Conservation (phyloP, 2,113 vertebrate genomes). For the Pycnonotus jocosus region DNA sequence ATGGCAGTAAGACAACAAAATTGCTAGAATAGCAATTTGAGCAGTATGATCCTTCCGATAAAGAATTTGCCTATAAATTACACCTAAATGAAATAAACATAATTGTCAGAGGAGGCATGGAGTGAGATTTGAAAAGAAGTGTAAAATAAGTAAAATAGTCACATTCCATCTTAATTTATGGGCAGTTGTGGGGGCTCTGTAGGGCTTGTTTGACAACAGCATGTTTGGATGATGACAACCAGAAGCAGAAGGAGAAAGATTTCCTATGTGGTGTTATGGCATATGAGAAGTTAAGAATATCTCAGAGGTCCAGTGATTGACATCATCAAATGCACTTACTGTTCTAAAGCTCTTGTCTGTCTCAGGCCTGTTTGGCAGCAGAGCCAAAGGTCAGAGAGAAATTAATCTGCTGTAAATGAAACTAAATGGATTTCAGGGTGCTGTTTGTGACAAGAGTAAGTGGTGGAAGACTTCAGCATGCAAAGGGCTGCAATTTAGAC, state of each 20-base stretch:
- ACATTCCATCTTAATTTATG: not conserved
- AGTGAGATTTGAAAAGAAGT: not conserved
- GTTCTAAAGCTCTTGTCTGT: slow-evolving; percentile 27
- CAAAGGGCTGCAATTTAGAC: slow-evolving; percentile 50
- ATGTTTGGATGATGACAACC: not conserved
- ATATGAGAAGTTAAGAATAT: not conserved
- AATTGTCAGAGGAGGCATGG: not conserved
- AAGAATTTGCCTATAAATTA: not conserved
- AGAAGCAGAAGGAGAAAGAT: not conserved
- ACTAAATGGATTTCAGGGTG: slow-evolving; percentile 56
- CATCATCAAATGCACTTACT: slow-evolving; percentile 39
- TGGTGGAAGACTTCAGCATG: slow-evolving; percentile 30
- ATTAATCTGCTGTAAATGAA: slow-evolving; percentile 69
- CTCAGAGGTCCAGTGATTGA: slow-evolving; percentile 5
- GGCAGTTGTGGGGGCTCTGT: rapidly evolving
- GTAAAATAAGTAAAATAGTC: not conserved
- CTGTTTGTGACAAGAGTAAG: slow-evolving; percentile 54
- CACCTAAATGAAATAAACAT: not conserved
- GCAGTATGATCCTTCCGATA: not conserved
- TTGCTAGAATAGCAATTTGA: not conserved
- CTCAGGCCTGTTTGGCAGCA: slow-evolving; percentile 31
- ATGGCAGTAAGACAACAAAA: not conserved
- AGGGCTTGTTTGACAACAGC: not conserved
- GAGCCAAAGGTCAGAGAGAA: slow-evolving; percentile 47
- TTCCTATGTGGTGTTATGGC: not conserved